phyloP scores from a whole-genome alignment of 2,888 invertebrate species.

The Sturmia bella region DNA sequence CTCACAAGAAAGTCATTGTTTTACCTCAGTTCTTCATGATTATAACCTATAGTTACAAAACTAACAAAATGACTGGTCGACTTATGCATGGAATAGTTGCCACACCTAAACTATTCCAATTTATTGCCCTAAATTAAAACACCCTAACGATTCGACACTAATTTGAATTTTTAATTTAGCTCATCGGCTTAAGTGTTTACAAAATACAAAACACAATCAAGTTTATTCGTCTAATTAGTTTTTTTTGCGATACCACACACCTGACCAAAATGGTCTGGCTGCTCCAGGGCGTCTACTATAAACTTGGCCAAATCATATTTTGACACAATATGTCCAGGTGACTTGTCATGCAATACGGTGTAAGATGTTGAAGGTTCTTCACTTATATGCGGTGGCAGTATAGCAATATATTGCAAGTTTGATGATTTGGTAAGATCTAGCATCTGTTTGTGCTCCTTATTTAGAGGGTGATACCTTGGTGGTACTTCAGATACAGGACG shows the following conservation, averaged over 20 bases:
- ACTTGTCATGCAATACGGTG: conserved; percentile 84
- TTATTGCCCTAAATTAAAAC: too few relatives aligned
- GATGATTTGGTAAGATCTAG: conserved; percentile 86
- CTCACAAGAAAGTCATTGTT: too few relatives aligned
- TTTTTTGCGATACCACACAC: conserved; percentile 85
- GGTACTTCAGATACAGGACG: conserved; percentile 89
- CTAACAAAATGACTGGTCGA: too few relatives aligned
- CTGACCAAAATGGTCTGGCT: conserved; percentile 87
- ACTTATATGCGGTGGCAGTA: conserved; percentile 91
- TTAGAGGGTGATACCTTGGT: conserved; percentile 86
- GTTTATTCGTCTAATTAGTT: conserved; percentile 13
- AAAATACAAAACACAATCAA: too few relatives aligned
- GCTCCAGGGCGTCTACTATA: conserved; percentile 87
- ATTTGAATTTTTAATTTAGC: too few relatives aligned
- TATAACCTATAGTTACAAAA: too few relatives aligned
- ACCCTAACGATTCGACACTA: too few relatives aligned
- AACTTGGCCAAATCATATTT: conserved; percentile 90
- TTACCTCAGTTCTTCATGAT: too few relatives aligned
- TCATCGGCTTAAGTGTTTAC: too few relatives aligned
- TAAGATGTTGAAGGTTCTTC: conserved; percentile 86
- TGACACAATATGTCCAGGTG: conserved; percentile 87
- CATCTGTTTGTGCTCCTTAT: conserved; percentile 91
- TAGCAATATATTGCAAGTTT: conserved; percentile 88
- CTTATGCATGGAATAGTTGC: too few relatives aligned
- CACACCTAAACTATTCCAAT: too few relatives aligned